Conservation (phyloP, 2,113 vertebrate genomes). For the Noturus placidus region DNA sequence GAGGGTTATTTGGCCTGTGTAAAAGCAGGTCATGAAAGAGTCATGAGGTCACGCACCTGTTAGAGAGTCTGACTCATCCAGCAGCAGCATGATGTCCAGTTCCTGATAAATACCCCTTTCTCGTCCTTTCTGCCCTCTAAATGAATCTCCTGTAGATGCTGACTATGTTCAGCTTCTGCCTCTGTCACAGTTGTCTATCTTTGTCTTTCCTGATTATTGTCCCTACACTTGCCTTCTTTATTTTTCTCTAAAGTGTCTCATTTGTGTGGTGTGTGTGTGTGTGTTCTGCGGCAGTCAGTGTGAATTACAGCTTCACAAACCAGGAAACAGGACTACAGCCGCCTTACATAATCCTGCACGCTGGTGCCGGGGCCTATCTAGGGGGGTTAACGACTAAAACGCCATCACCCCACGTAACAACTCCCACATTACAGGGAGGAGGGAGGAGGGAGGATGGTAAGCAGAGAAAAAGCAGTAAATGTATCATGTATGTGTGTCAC, state of each 20-base stretch:
- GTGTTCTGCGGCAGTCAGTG: neutral
- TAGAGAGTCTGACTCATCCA: slow-evolving; percentile 40
- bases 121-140: neutral
- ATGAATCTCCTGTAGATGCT: neutral
- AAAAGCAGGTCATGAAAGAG: neutral
- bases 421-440: neutral
- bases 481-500: neutral
- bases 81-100: slow-evolving; percentile 36
- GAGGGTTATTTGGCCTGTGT: neutral
- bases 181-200: neutral
- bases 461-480: neutral
- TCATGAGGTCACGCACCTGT: slow-evolving; percentile 36
- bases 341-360: slow-evolving; percentile 44
- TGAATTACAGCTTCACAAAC: slow-evolving; percentile 30
- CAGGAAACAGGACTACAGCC: slow-evolving; percentile 47
- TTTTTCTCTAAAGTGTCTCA: neutral
- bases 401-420: slow-evolving; percentile 7
- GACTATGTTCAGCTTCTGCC: neutral
- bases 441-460: neutral
- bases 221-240: neutral
- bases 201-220: neutral
- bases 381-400: slow-evolving; percentile 4
- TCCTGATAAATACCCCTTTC: neutral
- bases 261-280: neutral
- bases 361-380: slow-evolving; percentile 33